phyloP scores from a whole-genome alignment of 1,140 invertebrate genomes.

The Galendromus occidentalis region DNA sequence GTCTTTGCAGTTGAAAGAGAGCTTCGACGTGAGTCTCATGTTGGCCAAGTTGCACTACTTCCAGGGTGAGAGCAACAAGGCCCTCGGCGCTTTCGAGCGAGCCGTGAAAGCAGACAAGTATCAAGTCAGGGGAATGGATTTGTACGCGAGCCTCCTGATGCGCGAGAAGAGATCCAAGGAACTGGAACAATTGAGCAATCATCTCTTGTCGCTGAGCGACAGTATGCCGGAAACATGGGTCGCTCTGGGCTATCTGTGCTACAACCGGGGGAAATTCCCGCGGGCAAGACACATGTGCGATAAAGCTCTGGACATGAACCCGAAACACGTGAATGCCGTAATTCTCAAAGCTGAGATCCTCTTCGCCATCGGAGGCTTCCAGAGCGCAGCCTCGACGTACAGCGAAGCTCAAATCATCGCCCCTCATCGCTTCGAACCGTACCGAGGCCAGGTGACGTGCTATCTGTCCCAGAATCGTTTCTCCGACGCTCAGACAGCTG shows the following conservation, averaged over 20 bases:
- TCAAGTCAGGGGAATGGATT: conserved; percentile 32
- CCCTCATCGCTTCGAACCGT: conserved; percentile 40
- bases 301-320: conserved; percentile 26
- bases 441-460: conserved; percentile 43
- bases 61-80: conserved; percentile 1
- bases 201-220: conserved; percentile 18
- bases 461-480: conserved; percentile 42
- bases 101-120: conserved; percentile 15
- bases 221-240: conserved; percentile 28
- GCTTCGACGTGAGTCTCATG: background rate
- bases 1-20: background rate
- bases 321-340: conserved; percentile 40
- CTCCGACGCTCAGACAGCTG: conserved; percentile 45
- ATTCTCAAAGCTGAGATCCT: conserved; percentile 47
- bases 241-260: conserved; percentile 27
- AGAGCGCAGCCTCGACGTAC: conserved; percentile 47
- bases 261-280: conserved; percentile 23
- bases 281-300: conserved; percentile 30
- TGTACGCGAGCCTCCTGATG: conserved; percentile 30
- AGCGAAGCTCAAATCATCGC: conserved; percentile 44
- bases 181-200: conserved; percentile 27
- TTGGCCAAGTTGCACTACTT: background rate
- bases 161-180: conserved; percentile 31
- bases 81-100: conserved; percentile 19
- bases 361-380: conserved; percentile 45